Base-by-base conservation (phyloP, 2,888 invertebrate genomes). In the Apodemia hepburni region DNA sequence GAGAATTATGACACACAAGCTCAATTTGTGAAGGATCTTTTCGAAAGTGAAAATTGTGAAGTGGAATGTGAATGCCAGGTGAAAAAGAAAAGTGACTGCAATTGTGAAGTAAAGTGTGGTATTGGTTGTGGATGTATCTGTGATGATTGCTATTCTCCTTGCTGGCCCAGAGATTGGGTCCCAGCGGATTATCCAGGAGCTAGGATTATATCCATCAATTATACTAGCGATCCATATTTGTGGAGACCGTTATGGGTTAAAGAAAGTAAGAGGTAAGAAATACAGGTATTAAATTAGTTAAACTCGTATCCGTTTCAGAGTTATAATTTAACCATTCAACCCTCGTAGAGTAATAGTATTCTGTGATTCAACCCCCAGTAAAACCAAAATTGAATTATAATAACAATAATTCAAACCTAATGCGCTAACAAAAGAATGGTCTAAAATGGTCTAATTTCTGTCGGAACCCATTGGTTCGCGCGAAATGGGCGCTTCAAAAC, bases 81-180 rank as follows among this genome's bases (percentile, higher is more conserved):
- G 35, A 62, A 60, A 47, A 15, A 42, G 54, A 42, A 62, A 35
- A 47, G 62, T 47, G 47, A 58, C 12, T 62, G 62, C 5, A 62
- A 49, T 33, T 35, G 29, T 18, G 74, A 73, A 11, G 66, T 59
- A 7, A 75, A 69, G 49, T 88, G 89, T 58, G 77, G 78, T 38
- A 69, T 76, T 0, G 91, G 90, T 0, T 90, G 90, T 49, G 90
- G 90, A 0, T 92, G 91, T 63, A 66, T 82, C 0, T 90, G 90
- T 60, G 87, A 85, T 35, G 76, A 84, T 4, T 92, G 92, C 62
- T 94, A 93, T 73, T 94, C 94, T 0, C 80, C 84, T 12, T 97
- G 97, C 75, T 97, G 97, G 97, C 97, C 97, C 0, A 92, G 94
- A 65, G 97, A 98, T 78, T 98, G 98, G 98, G 81, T 98, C 29